Conservation (phyloP, 2,113 vertebrate species). For the Ameiurus melas region DNA sequence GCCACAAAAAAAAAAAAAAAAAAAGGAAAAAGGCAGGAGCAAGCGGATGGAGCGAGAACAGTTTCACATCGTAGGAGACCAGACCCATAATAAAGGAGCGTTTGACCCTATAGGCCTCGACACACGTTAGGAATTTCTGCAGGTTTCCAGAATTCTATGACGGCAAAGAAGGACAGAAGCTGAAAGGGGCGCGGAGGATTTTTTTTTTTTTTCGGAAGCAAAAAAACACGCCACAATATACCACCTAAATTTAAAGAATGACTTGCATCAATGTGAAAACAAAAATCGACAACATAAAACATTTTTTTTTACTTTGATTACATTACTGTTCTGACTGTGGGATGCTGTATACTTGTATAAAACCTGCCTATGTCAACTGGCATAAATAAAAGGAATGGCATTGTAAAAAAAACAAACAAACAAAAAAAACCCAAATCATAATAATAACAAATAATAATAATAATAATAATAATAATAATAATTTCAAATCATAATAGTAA, state of each 20-base stretch:
- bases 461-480: conserved; percentile 62
- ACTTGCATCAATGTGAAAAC: conserved; percentile 65
- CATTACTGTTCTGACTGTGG: conserved; percentile 69
- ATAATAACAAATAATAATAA: conserved; percentile 30
- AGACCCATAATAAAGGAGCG: conserved; percentile 64
- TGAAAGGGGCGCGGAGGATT: conserved; percentile 40
- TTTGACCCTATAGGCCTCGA: conserved; percentile 48
- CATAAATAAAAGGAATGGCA: conserved; percentile 90
- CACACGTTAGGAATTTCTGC: conserved; percentile 34
- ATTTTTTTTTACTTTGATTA: conserved; percentile 62
- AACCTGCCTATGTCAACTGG: conserved; percentile 77
- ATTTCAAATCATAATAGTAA: conserved; percentile 63
- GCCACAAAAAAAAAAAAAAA: conserved; percentile 73
- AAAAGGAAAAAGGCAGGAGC: conserved; percentile 36
- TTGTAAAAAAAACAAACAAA: conserved; percentile 74
- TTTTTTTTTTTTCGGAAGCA: conserved; percentile 38
- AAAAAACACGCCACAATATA: conserved; percentile 79
- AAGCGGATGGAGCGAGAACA: conserved; percentile 49
- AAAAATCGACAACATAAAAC: conserved; percentile 64
- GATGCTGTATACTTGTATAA: conserved; percentile 75
- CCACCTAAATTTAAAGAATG: conserved; percentile 72
- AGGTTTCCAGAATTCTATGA: conserved; percentile 60
- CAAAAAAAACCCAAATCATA: conserved; percentile 25
- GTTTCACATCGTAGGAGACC: conserved; percentile 75
- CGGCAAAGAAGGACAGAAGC: conserved; percentile 59